A percentile compares a stretch with the other conserved stretches of the same genome.
These are phyloP conservation scores for Sesamia nonagrioides DNA, from an alignment of 1,140 invertebrate species.

Conservation along the genomic window DNA sequence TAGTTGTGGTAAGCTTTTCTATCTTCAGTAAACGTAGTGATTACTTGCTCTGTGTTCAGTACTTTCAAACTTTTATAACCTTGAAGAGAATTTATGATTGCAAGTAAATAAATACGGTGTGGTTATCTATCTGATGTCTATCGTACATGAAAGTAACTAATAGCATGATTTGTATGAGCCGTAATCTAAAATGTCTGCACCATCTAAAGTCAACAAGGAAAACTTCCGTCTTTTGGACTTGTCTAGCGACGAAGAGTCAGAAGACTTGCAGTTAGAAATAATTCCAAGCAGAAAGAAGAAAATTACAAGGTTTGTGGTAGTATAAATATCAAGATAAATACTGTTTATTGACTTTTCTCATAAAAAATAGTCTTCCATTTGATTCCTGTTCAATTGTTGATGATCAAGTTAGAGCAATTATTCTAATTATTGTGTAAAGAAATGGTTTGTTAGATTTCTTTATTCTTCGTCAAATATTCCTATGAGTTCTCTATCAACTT, in stretches of 20 bases:
- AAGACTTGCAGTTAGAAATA: constrained; percentile 89
- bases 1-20: constrained; percentile 10
- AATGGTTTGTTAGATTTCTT: too few relatives aligned
- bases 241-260: constrained; percentile 89
- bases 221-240: constrained; percentile 89
- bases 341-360: background rate
- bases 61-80: constrained; percentile 41
- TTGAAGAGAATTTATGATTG: constrained; percentile 16
- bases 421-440: too few relatives aligned
- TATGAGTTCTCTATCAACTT: too few relatives aligned
- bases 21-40: too few relatives aligned
- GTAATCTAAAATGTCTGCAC: constrained; percentile 73
- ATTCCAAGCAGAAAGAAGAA: constrained; percentile 89
- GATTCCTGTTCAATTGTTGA: too few relatives aligned
- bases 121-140: constrained; percentile 39
- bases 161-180: constrained; percentile 69
- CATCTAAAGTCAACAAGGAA: constrained; percentile 88
- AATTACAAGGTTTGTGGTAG: constrained; percentile 71
- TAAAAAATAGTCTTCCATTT: too few relatives aligned
- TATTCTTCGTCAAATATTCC: too few relatives aligned
- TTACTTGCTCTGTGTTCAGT: too few relatives aligned
- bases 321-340: background rate
- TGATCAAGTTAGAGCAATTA: too few relatives aligned
- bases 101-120: constrained; percentile 31
- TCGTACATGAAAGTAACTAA: constrained; percentile 23